Conservation (phyloP, 2,797 vertebrate genomes). For the Peromyscus aztecus region DNA sequence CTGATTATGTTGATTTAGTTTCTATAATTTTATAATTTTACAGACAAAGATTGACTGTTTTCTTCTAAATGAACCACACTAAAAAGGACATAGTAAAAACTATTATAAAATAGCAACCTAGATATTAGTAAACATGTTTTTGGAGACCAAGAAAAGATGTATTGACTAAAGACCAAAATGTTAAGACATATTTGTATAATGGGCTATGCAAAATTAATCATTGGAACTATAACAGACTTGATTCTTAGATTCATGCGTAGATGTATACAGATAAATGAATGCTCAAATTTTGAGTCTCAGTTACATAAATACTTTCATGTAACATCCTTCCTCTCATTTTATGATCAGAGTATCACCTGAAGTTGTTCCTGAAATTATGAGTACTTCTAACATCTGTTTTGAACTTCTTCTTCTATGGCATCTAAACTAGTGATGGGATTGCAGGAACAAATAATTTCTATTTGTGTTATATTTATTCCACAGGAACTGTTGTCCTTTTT, state of each 20-base stretch:
- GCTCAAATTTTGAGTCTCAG: background rate
- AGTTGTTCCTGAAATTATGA: background rate
- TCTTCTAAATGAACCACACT: background rate
- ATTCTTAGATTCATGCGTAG: background rate
- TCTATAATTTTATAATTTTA: constrained; percentile 76
- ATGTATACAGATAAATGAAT: background rate
- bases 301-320: background rate
- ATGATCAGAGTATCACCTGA: background rate
- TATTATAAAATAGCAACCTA: background rate
- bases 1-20: constrained; percentile 79
- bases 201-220: background rate
- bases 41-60: constrained; percentile 73
- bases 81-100: background rate
- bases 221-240: background rate
- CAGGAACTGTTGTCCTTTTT: background rate
- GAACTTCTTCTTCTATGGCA: background rate
- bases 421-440: background rate
- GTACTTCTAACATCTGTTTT: constrained; percentile 9
- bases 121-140: background rate
- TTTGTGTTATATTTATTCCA: background rate
- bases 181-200: background rate
- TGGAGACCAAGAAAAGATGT: background rate
- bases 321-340: background rate
- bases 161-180: background rate
- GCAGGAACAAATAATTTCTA: background rate